Base-by-base conservation (phyloP, 2,888 invertebrate species). In the Pinctada fucata region DNA sequence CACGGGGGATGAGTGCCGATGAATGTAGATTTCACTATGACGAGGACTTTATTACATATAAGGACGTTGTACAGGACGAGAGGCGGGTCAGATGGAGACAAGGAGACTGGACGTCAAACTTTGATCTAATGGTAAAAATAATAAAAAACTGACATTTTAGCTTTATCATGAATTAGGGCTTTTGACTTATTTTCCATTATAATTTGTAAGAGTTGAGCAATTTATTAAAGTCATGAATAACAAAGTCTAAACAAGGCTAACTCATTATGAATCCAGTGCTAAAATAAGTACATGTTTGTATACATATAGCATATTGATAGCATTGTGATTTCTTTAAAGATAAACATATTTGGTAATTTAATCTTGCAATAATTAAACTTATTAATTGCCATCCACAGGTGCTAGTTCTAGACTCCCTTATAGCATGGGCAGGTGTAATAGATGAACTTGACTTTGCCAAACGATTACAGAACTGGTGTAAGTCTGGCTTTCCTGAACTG, bases 381-480 rank as follows among this genome's bases (percentile, higher is more conserved):
- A 31, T 31, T 31, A 31, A 31, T 31, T 31, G 31, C 31, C 31
- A 31, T 31, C 31, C 31, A 31, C 84, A 93, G 93, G 86, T 92
- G 68, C 79, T 93, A 74, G 89, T 92, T n/a, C 80, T 93, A 72
- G 93, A 93, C 76, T 92, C 92, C 16, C 79, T 93, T 64, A 84
- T 92, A 50, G 88, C 91, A 51, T 93, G 93, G 93, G 93, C 91
- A 3, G 93, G 93, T 50, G 93, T 93, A 47, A 90, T 93, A 52
- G 93, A 93, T 86, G 93, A 93, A 82, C 84, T 93, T 65, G 93
- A 93, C 83, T 92, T 92, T 88, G 93, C 92, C 48, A 88, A 90
- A 74, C 85, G 91, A 64, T 86, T 93, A 16, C 80, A 87, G 31
- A 79, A 82, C 58, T 93, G 93, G 93, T 87, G 85, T 63, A 83